phyloP scores from a whole-genome alignment of 2,113 vertebrate genomes.

The Alligator mississippiensis region DNA sequence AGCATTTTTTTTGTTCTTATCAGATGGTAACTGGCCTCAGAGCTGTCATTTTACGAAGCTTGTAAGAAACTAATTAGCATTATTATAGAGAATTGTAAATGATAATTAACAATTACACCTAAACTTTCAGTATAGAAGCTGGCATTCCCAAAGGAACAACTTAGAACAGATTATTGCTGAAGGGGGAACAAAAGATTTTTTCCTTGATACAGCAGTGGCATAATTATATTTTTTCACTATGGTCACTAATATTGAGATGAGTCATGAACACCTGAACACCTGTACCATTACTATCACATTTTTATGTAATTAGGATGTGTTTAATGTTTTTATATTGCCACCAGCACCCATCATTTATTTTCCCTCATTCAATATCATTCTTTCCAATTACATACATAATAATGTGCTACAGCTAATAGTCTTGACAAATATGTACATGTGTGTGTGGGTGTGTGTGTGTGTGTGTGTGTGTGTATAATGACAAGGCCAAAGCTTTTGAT shows the following conservation, averaged over 20 bases:
- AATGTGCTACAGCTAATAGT: neutral
- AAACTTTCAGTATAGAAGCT: slow-evolving; percentile 12
- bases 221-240: neutral
- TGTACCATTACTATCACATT: neutral
- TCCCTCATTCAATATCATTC: neutral
- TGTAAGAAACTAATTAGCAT: slow-evolving; percentile 48
- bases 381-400: neutral
- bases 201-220: neutral
- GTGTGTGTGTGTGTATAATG: neutral
- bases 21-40: neutral
- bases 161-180: slow-evolving; percentile 2
- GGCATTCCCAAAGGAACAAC: neutral
- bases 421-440: neutral
- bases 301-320: neutral
- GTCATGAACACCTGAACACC: neutral
- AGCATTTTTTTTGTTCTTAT: neutral
- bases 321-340: neutral
- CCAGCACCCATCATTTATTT: neutral
- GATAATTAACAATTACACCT: slow-evolving; percentile 39
- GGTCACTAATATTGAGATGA: neutral
- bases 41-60: slow-evolving; percentile 1
- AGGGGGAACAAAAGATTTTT: slow-evolving; percentile 14
- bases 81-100: neutral
- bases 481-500: neutral
- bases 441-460: too few species aligned